These are phyloP conservation scores for Gavialis gangeticus DNA, from an alignment of 2,113 vertebrate genomes.

Conservation along the genomic window DNA sequence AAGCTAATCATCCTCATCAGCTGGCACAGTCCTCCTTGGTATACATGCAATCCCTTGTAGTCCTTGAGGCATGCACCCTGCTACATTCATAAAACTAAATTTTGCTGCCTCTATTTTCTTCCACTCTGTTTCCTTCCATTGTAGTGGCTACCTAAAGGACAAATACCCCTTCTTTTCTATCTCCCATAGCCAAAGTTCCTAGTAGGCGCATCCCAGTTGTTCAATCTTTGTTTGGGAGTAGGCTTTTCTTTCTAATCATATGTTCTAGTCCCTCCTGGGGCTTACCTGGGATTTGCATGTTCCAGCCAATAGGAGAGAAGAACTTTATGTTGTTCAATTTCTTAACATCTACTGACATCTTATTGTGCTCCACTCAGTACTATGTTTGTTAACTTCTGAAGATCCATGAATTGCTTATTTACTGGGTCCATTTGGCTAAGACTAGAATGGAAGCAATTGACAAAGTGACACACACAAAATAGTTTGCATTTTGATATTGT, in stretches of 20 bases:
- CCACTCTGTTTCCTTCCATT: background rate
- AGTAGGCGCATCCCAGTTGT: background rate
- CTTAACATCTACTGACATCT: constrained; percentile 23
- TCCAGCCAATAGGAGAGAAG: background rate
- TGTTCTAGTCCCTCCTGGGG: background rate
- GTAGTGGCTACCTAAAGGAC: background rate
- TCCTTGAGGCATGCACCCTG: no score
- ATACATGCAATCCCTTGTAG: no score
- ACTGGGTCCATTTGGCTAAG: constrained; percentile 24
- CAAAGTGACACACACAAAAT: constrained; percentile 50
- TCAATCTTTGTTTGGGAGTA: rapidly evolving
- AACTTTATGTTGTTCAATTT: constrained; percentile 43
- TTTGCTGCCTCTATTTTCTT: background rate
- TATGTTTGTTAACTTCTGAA: constrained; percentile 39
- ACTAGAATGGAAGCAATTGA: constrained; percentile 46
- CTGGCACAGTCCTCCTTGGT: no score
- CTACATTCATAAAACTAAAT: background rate
- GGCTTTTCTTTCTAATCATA: background rate
- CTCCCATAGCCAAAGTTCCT: background rate
- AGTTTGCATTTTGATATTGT: constrained; percentile 25
- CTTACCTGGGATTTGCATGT: background rate
- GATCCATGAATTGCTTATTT: constrained; percentile 26
- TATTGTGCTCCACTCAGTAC: background rate
- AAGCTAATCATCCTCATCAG: no score
- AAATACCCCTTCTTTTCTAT: background rate